phyloP scores from a whole-genome alignment of 2,797 vertebrate species.

The Nannoperca australis region DNA sequence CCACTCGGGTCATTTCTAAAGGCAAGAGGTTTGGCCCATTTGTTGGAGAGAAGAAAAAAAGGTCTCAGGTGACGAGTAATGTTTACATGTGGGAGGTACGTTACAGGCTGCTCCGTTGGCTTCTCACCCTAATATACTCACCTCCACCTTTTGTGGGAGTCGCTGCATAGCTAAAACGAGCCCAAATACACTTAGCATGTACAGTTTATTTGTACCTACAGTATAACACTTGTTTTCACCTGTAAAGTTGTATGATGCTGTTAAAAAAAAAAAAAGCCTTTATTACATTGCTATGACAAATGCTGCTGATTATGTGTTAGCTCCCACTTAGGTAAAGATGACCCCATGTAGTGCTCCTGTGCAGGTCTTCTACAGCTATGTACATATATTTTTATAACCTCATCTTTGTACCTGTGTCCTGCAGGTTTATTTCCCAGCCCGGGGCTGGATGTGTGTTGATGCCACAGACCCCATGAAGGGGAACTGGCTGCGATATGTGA shows the following conservation, averaged over 20 bases:
- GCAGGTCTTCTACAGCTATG: background rate
- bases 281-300: conserved; percentile 8
- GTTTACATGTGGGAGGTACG: conserved; percentile 98
- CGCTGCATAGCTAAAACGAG: conserved; percentile 23
- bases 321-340: background rate
- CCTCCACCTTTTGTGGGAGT: background rate
- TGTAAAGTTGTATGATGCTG: background rate
- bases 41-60: conserved; percentile 94
- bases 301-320: background rate
- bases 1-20: conserved; percentile 90
- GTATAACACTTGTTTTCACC: background rate
- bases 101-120: conserved; percentile 16
- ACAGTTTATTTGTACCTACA: background rate
- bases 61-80: conserved; percentile 95
- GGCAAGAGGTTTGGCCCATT: conserved; percentile 95
- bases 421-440: conserved; percentile 94
- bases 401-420: conserved; percentile 68
- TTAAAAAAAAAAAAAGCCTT: background rate
- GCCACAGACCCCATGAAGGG: conserved; percentile 94
- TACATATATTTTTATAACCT: background rate
- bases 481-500: conserved; percentile 95
- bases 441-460: conserved; percentile 97
- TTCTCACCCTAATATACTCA: conserved; percentile 18
- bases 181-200: conserved; percentile 5
- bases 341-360: background rate